Evolutionary conservation across 2,888 invertebrate genomes (phyloP), one percentile per base, ranked within the genome.

Genomic region (Oxycera nigricornis): DNA sequence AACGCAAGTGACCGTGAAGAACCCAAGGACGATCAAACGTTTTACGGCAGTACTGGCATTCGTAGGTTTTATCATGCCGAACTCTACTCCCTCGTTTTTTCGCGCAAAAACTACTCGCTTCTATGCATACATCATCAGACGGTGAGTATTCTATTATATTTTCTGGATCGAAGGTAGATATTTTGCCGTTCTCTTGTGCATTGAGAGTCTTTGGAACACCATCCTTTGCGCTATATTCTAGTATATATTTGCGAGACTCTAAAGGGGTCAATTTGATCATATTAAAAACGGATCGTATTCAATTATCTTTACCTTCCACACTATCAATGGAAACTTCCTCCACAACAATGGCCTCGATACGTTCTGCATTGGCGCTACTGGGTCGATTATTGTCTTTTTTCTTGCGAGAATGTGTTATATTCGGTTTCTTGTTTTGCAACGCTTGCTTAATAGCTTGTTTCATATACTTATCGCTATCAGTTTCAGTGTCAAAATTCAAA

Each of bases 1-100:
- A 86, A 0, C 91, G 86, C 77, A 90, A 83, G 80, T 92, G 91
- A 0, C 91, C 91, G 79, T 90, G 89, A 62, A 91, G 83, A 35
- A 91, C 91, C 91, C 91, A 91, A 6, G 90, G 90, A 4, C 91
- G 86, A 82, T 91, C 90, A 82, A 91, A 92, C 9, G 87, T 87
- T 82, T 91, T 91, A 0, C 87, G 87, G 79, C 91, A 92, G 20
- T 80, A 79, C 1, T 76, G 78, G 76, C 85, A 85, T 11, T 79
- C 79, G 72, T 81, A 81, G 4, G 72, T 75, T 72, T 80, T 80
- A 9, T 79, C 61, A 14, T 57, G 39, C 30, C 72, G 74, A 4
- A 57, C 50, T 24, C 73, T 28, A 20, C 22, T 57, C 24, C 59
- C 31, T 22, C 67, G 31, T 46, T 55, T 65, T 55, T 41, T 67